Base-by-base conservation (phyloP, 2,797 vertebrate genomes). In the Cetoscarus ocellatus region DNA sequence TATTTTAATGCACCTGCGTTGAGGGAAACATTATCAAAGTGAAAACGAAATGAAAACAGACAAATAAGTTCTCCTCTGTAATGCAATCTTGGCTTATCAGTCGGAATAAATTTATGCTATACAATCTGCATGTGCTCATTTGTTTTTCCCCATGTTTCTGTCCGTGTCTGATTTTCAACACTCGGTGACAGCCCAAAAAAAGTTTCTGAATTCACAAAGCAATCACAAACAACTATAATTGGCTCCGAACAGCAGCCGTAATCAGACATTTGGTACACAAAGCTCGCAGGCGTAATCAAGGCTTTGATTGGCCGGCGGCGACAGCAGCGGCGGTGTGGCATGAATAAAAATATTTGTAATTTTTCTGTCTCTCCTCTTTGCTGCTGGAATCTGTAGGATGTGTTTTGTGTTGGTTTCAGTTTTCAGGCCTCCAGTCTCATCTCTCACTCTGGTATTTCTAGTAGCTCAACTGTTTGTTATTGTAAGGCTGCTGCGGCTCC, bases 391-490 rank as follows among this genome's bases (percentile, higher is more conserved):
- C 70, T 67, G 63, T 61, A 72, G 61, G 80, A 85, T 74, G 69
- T 40, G 75, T 78, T 80, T 84, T 81, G 85, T 85, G 71, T 77
- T 55, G 76, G 90, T 90, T 76, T 91, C 81, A 71, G 74, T 85
- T 88, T 85, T 63, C 84, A 85, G 75, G 51, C 67, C 54, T 85
- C 51, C 27, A 11, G 71, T 79, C 80, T 88, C 79, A 56, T 86
- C 78, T 80, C 73, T 51, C 4, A 38, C 85, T 54, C 58, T 69
- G 91, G 90, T 85, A 92, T 94, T 93, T 93, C 82, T 90, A 89
- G 84, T 90, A 88, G 88, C 86, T 83, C 81, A 84, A 88, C 81
- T 88, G 88, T 84, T 88, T 93, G 89, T 93, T 94, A 88, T 92
- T 90, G 86, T 89, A 88, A 82, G 75, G 62, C 82, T 77, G 82